Base-by-base conservation (phyloP, 2,888 invertebrate species). In the Drosophila demipolita region DNA sequence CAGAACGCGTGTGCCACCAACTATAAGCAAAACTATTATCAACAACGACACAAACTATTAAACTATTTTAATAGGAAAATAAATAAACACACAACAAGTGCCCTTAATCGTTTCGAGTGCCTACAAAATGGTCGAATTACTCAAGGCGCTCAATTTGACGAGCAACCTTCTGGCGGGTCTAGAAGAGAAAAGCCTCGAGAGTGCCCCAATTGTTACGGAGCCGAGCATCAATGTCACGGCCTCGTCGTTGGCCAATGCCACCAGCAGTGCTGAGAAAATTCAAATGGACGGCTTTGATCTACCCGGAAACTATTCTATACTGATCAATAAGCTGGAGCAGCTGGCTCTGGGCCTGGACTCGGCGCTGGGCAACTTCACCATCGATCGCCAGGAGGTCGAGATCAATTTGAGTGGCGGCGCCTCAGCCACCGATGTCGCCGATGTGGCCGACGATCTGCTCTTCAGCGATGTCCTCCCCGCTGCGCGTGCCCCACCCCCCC, bases 251-350 rank as follows among this genome's bases (percentile, higher is more conserved):
- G 48, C 60, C 11, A 82, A 81, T 74, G 71, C 83, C 33, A 73
- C 66, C 3, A 77, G 65, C 63, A 82, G 83, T 17, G 79, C 78
- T 8, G 91, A 91, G 62, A 87, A 83, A 61, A 73, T 92, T 15
- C 91, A 91, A 65, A 48, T 91, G 45, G 89, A 87, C 52, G 76
- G 87, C n/a, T 86, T 92, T 52, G 82, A 92, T 64, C 52, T 90
- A 40, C 88, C 92, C 11, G 90, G 92, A 57, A 93, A 93, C 73
- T 93, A 93, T 73, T 93, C 92, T 20, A 71, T 91, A 69, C 72
- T 93, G n/a, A 89, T 93, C 42, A 93, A 91, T 50, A 92, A 93
- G 75, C 79, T 93, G 52, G 93, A 93, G 69, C 90, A 92, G 48
- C 67, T 93, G 60, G 93, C 93, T 0, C 71, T 91, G 61, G 92